These are phyloP conservation scores for Adineta ricciae DNA, from an alignment of 2,888 invertebrate species.

Conservation along the genomic window DNA sequence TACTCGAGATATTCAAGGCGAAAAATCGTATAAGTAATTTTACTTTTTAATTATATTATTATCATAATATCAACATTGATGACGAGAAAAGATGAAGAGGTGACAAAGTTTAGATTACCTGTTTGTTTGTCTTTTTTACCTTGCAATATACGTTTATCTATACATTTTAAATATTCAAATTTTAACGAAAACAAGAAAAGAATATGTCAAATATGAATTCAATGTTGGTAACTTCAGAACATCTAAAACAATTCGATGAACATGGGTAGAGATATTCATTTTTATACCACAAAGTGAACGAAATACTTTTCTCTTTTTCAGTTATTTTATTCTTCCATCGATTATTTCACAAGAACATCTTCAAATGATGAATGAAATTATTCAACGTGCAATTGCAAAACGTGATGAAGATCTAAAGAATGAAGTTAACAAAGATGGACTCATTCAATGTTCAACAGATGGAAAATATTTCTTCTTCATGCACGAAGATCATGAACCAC, in stretches of 20 bases:
- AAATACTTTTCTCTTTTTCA: too few species aligned
- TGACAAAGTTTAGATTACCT: too few species aligned
- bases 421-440: background rate
- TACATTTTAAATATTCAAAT: too few species aligned
- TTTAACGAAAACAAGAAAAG: background rate
- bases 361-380: background rate
- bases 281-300: too few species aligned
- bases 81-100: too few species aligned
- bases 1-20: too few species aligned
- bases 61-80: too few species aligned
- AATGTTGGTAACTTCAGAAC: background rate
- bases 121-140: too few species aligned
- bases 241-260: background rate
- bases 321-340: background rate
- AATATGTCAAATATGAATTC: background rate
- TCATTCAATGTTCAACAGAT: background rate
- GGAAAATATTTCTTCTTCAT: conserved; percentile 10
- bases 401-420: background rate
- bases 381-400: background rate
- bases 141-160: too few species aligned
- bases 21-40: too few species aligned
- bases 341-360: background rate
- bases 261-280: background rate
- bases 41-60: too few species aligned
- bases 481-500: background rate